Conservation (phyloP, 2,797 vertebrate genomes). For the Coccyzus lansbergi region DNA sequence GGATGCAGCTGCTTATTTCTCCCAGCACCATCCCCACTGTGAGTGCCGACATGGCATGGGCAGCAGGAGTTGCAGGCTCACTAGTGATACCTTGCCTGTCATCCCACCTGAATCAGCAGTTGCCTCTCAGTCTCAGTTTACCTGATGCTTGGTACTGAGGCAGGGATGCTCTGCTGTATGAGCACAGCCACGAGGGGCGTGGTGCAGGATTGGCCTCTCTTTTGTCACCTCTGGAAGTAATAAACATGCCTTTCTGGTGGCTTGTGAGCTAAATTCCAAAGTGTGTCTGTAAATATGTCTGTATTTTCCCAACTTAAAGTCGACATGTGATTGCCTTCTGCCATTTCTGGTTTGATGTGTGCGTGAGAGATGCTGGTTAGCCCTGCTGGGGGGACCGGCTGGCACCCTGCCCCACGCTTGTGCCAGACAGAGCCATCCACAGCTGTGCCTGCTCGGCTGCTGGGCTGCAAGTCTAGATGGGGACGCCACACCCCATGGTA, state of each 20-base stretch:
- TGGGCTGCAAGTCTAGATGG: neutral
- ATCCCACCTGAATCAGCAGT: neutral
- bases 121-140: accelerated
- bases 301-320: neutral
- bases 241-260: accelerated
- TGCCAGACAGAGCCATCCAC: neutral
- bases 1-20: accelerated
- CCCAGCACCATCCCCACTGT: neutral
- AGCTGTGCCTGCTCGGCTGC: neutral
- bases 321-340: neutral
- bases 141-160: neutral
- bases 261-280: neutral
- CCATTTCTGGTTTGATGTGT: accelerated
- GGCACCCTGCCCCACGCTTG: neutral
- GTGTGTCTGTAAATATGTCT: accelerated
- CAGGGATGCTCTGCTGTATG: neutral
- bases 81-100: accelerated
- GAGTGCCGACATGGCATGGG: accelerated
- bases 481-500: accelerated
- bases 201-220: neutral
- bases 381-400: neutral
- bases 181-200: neutral
- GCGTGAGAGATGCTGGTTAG: neutral
- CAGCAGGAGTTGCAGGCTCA: no score
- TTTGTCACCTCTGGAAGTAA: neutral